Base-by-base conservation (phyloP, 2,113 vertebrate species). In the Solea senegalensis region DNA sequence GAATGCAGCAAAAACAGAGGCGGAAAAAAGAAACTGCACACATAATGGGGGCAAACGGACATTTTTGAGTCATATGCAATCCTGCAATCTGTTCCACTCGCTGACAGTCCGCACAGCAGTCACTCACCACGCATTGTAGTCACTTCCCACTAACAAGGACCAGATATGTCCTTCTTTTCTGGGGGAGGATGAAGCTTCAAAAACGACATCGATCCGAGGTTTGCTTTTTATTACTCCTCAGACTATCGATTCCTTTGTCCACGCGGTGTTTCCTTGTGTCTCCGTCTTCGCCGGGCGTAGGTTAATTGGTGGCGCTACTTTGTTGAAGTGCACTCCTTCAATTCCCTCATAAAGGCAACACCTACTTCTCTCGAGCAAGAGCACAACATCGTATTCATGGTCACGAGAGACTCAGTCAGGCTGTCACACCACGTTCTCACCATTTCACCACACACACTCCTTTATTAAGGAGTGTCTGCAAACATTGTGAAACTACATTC, bases 1-100 rank as follows among this genome's bases (percentile, higher is more conserved):
- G 66, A 88, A 89, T 81, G 58, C 83, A 86, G 83, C 81, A 70
- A 77, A 74, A 74, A 74, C 73, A 65, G 54, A 61, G 39, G n/a
- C 26, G 51, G 27, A 12, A 8, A 4, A 68, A 27, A 74, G 60
- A 56, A 59, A 40, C 13, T 58, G 72, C 63, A 59, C 58, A 55
- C 76, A 81, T 84, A 84, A 83, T 70, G 64, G 80, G 84, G 81
- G 84, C 86, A 91, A 90, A 92, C 86, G 89, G 92, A 81, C 72
- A 88, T 82, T 88, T 21, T 88, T 72, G 87, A 87, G 77, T 81
- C 72, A 81, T 79, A 74, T 85, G 69, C 78, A 81, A 72, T 83
- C 64, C 50, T 74, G 81, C 91, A 91, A 87, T 87, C 88, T 88
- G 81, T 79, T 89, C 81, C 78, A 74, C 78, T 79, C 71, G 82